Conservation (phyloP, 2,797 vertebrate genomes). For the Epinephelus malabaricus region DNA sequence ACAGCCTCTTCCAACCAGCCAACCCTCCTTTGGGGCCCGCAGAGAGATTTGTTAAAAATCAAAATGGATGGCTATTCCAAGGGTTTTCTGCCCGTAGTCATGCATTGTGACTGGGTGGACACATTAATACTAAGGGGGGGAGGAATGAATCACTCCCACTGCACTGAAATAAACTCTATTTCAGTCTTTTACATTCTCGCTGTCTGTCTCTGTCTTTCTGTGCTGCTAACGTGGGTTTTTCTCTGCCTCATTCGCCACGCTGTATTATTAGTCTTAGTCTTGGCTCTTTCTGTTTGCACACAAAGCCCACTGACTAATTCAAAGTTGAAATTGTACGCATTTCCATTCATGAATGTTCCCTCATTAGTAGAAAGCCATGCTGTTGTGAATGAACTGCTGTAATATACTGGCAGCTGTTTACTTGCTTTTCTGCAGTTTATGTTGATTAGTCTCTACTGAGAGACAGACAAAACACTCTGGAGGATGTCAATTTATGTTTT, state of each 20-base stretch:
- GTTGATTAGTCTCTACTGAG: constrained; percentile 79
- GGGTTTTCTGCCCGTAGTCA: constrained; percentile 64
- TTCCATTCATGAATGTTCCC: constrained; percentile 61
- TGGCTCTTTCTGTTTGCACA: constrained; percentile 53
- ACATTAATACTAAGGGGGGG: constrained; percentile 31
- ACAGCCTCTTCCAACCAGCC: constrained; percentile 39
- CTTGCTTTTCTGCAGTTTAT: constrained; percentile 68
- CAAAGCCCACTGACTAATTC: constrained; percentile 43
- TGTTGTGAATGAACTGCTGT: constrained; percentile 70
- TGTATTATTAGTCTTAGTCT: constrained; percentile 38
- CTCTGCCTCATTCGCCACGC: constrained; percentile 35
- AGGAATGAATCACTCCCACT: constrained; percentile 55
- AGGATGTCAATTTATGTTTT: constrained; percentile 79
- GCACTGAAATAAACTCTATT: constrained; percentile 30
- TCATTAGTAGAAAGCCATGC: constrained; percentile 64
- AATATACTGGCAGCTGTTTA: constrained; percentile 75
- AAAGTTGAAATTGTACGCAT: constrained; percentile 40
- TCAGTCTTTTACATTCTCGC: constrained; percentile 12
- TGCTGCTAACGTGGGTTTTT: constrained; percentile 4
- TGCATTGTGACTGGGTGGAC: constrained; percentile 58
- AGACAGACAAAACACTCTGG: constrained; percentile 79
- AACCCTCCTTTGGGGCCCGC: constrained; percentile 3
- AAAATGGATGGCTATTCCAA: constrained; percentile 47
- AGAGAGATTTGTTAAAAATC: constrained; percentile 60
- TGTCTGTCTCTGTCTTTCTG: constrained; percentile 15